These are phyloP conservation scores for Dicentrarchus labrax DNA, from an alignment of 2,113 vertebrate species.

Conservation along the genomic window DNA sequence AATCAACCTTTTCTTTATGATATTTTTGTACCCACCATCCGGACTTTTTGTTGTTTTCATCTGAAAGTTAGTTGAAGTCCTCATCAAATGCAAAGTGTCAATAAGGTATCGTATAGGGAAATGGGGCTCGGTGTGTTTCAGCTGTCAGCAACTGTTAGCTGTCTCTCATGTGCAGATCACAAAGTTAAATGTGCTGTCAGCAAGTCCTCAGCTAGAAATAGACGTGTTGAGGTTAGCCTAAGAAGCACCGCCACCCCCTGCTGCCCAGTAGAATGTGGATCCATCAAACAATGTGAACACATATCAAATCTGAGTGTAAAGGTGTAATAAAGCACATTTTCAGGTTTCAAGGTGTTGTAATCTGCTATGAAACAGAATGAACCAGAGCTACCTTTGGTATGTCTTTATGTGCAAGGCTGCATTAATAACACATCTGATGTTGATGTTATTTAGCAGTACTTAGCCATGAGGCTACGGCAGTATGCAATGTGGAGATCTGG, in stretches of 20 bases:
- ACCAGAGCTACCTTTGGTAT: slow-evolving; percentile 26
- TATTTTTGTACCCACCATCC: slow-evolving; percentile 54
- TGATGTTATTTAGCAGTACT: slow-evolving; percentile 10
- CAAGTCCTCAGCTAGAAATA: slow-evolving; percentile 78
- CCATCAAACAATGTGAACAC: slow-evolving; percentile 71
- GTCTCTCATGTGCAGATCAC: slow-evolving; percentile 79
- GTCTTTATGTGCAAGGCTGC: slow-evolving; percentile 3
- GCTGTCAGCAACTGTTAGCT: slow-evolving; percentile 79
- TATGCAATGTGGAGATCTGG: not conserved
- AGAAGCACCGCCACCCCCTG: slow-evolving; percentile 64
- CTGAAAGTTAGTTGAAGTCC: slow-evolving; percentile 57
- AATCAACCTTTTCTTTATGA: slow-evolving; percentile 58
- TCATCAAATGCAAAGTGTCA: slow-evolving; percentile 66
- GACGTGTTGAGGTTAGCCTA: slow-evolving; percentile 78
- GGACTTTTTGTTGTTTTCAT: slow-evolving; percentile 11
- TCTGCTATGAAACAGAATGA: slow-evolving; percentile 38
- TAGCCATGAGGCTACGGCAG: not conserved
- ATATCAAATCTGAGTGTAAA: slow-evolving; percentile 56
- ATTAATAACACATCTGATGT: slow-evolving; percentile 28
- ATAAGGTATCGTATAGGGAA: slow-evolving; percentile 68
- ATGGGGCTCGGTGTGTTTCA: slow-evolving; percentile 45
- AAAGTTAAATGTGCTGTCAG: slow-evolving; percentile 83
- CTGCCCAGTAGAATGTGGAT: slow-evolving; percentile 68
- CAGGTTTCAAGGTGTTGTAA: slow-evolving; percentile 62
- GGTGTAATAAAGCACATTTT: slow-evolving; percentile 71